Evolutionary conservation across 2,113 vertebrate species (phyloP), one percentile per base, ranked within the genome.

Genomic region (Zosterops lateralis): DNA sequence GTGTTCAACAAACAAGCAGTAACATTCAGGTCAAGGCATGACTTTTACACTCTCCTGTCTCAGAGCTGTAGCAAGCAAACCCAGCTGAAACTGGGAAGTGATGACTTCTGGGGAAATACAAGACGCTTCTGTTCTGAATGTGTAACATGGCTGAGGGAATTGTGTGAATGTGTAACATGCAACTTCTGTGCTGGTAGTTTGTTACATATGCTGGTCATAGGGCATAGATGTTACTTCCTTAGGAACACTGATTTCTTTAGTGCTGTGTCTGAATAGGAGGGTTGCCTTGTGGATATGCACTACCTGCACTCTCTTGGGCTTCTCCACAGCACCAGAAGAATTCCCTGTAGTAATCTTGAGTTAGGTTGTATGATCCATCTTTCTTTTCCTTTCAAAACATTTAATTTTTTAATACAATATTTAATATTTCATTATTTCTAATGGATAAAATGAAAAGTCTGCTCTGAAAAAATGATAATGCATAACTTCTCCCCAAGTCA

Each of bases 361-460:
- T 85, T 86, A 74, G 70, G 14, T 32, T 51, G 5, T 45, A 10
- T 60, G 51, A 90, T 84, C 84, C 84, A 68, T 22, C 70, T 91
- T 77, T 87, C 66, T 78, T 53, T 89, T 91, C 51, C 47, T 78
- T 96, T 96, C 72, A 87, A 92, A 96, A 94, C 7, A 22, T 40
- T 89, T 92, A 66, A 1, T 13, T 92, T 96, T 94, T 97, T 20
- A 7, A 86, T 76, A 65, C 10, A 22, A 7, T 72, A 36, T 94
- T 97, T 93, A 97, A 91, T 97, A 96, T 96, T 96, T 95, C 32
- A 96, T 91, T 95, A 82, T 96, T 94, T 96, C 71, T 70, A 79
- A 24, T 75, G 51, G 70, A 94, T 91, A 85, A 97, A 96, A 97
- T 71, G 19, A 62, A 61, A 84, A 72, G 22, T 65, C 58, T 76